A percentile compares a stretch with the other conserved stretches of the same genome.
These are phyloP conservation scores for Achlya flavicornis DNA, from an alignment of 2,888 invertebrate genomes.

Conservation along the genomic window DNA sequence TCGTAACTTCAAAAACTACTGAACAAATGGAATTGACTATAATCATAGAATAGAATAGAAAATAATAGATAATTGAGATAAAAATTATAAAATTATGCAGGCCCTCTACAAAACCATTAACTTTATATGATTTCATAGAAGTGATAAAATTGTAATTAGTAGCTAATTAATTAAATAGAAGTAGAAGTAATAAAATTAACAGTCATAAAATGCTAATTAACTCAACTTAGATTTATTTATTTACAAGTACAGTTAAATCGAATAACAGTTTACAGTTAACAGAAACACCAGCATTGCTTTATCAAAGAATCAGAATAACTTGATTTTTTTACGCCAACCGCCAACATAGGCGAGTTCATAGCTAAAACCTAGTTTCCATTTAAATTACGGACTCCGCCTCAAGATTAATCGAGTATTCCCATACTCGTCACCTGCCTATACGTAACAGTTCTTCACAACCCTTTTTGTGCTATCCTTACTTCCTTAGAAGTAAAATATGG, in stretches of 20 bases:
- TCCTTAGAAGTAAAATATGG: slow-evolving; percentile 14
- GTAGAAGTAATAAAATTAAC: too few relatives aligned
- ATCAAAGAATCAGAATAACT: slow-evolving; percentile 7
- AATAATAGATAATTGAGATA: too few relatives aligned
- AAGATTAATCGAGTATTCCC: slow-evolving; percentile 8
- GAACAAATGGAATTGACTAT: too few relatives aligned
- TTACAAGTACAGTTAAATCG: neutral
- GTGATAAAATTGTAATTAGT: too few relatives aligned
- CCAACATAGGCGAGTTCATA: neutral
- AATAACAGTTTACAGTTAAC: neutral
- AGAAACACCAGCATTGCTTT: slow-evolving; percentile 6
- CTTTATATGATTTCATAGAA: too few relatives aligned
- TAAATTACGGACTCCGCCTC: slow-evolving; percentile 8
- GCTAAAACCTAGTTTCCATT: slow-evolving; percentile 13
- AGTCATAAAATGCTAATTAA: neutral
- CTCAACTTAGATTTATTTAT: neutral
- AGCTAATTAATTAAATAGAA: too few relatives aligned
- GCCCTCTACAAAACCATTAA: too few relatives aligned
- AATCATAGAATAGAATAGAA: too few relatives aligned
- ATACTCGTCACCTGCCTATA: neutral
- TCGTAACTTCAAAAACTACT: too few relatives aligned
- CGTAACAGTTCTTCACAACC: slow-evolving; percentile 2
- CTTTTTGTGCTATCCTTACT: slow-evolving; percentile 9
- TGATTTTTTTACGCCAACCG: neutral
- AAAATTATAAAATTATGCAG: too few relatives aligned